Percentiles rank a stretch among this genome's conserved stretches.
These are phyloP conservation scores for Axea sp. DNA, from an alignment of 2,888 invertebrate species.

Conservation along the genomic window DNA sequence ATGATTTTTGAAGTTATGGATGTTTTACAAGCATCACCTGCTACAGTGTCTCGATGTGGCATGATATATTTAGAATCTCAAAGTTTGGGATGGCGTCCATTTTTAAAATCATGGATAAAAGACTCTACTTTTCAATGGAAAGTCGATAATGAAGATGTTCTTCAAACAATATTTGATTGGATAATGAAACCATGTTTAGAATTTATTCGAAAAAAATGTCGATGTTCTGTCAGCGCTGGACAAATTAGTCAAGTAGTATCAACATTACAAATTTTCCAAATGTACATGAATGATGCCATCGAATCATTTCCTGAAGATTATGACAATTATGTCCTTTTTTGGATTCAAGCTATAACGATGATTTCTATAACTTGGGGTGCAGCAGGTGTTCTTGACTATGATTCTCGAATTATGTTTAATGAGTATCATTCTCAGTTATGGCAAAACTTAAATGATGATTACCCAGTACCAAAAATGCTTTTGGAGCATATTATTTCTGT, in stretches of 20 bases:
- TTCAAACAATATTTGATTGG: conserved; percentile 87
- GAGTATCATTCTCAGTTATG: conserved; percentile 82
- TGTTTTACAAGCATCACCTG: conserved; percentile 90
- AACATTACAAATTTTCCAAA: conserved; percentile 87
- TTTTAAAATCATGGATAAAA: conserved; percentile 90
- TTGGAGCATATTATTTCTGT: conserved; percentile 87
- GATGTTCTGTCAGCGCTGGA: conserved; percentile 84
- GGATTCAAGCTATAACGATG: conserved; percentile 89
- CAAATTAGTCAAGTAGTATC: conserved; percentile 87
- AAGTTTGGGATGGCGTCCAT: conserved; percentile 90
- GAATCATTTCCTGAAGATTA: conserved; percentile 85
- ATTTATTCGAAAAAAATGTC: conserved; percentile 87
- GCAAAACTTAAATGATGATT: conserved; percentile 79
- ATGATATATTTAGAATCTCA: conserved; percentile 95
- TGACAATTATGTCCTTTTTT: conserved; percentile 84
- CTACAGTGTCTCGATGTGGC: conserved; percentile 93
- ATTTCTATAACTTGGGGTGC: conserved; percentile 91
- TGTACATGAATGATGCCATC: conserved; percentile 87
- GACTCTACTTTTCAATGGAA: conserved; percentile 84
- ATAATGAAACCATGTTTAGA: conserved; percentile 87
- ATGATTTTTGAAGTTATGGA: conserved; percentile 95
- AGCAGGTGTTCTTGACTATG: conserved; percentile 88
- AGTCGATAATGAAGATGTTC: conserved; percentile 82
- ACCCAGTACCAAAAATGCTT: conserved; percentile 82
- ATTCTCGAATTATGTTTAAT: conserved; percentile 86